Base-by-base conservation (phyloP, 2,113 vertebrate species). In the Morone saxatilis region DNA sequence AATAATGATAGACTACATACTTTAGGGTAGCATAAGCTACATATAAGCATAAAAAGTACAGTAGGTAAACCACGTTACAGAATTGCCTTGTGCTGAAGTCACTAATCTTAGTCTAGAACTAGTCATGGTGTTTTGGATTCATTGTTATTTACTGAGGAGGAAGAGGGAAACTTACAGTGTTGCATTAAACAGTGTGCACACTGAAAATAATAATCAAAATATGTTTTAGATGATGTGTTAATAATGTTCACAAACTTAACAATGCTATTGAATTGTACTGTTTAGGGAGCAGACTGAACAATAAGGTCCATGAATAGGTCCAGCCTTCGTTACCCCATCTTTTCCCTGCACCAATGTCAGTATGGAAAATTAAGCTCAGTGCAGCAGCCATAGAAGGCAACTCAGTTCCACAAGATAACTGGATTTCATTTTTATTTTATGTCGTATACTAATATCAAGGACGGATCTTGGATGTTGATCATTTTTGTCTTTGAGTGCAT, bases 401-500 rank as follows among this genome's bases (percentile, higher is more conserved):
- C 63, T 76, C 66, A 81, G 66, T 87, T 79, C 74, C 10, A 57
- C 14, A 61, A n/a, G 10, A 84, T 60, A 76, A 67, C 63, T 67
- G 43, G 36, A 78, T 83, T 89, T 88, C 4, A 63, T 77, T 83
- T 80, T 71, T 51, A 54, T 73, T 84, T 73, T 43, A 22, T 57
- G 66, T 84, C 25, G 59, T 47, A 68, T 41, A 71, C 51, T 77
- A 72, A 69, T 71, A 84, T 83, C 72, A 51, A 71, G 51, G 48
- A 76, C 67, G 31, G 43, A 70, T 83, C 22, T 66, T 76, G 54
- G 47, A 61, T 72, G 57, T 71, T 81, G 62, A 71, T 60, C 50
- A 70, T 83, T 71, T 83, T 88, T 60, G 60, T 71, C 61, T 79
- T 83, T 66, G 68, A 36, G 17, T 79, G 83, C 71, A 85, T 89